These are phyloP conservation scores for Phallusia fumigata DNA, from an alignment of 23 tunicate genomes.

Conservation along the genomic window DNA sequence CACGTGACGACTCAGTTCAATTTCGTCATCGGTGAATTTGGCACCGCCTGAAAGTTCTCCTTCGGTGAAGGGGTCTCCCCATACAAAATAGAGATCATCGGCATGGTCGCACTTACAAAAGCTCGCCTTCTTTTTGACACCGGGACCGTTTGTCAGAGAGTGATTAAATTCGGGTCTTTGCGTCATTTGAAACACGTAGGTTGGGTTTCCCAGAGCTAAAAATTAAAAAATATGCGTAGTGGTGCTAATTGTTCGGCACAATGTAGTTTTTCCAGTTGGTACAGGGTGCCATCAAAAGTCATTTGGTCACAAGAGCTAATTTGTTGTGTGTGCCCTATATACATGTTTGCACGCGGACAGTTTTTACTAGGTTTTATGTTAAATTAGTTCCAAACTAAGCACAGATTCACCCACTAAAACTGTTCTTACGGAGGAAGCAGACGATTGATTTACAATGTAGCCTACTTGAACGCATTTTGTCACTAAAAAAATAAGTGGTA, in stretches of 20 bases:
- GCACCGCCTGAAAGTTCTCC: slow-evolving; percentile 71
- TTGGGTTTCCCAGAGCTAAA: slow-evolving; percentile 49
- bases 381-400: no score
- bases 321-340: no score
- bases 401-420: no score
- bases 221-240: background rate
- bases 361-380: no score
- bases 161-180: slow-evolving; percentile 69
- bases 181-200: slow-evolving; percentile 66
- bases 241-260: background rate
- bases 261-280: no score
- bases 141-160: slow-evolving; percentile 65
- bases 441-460: no score
- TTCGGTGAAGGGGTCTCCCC: slow-evolving; percentile 79
- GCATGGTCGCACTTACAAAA: slow-evolving; percentile 85
- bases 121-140: slow-evolving; percentile 60
- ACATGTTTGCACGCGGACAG: no score
- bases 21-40: slow-evolving; percentile 74
- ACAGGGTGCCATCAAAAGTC: no score
- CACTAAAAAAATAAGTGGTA: no score
- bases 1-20: slow-evolving; percentile 53
- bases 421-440: no score
- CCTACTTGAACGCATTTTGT: no score
- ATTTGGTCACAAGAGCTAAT: no score
- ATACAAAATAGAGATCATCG: slow-evolving; percentile 63